phyloP scores from a whole-genome alignment of 2,113 vertebrate species.

The Oreotragus oreotragus region DNA sequence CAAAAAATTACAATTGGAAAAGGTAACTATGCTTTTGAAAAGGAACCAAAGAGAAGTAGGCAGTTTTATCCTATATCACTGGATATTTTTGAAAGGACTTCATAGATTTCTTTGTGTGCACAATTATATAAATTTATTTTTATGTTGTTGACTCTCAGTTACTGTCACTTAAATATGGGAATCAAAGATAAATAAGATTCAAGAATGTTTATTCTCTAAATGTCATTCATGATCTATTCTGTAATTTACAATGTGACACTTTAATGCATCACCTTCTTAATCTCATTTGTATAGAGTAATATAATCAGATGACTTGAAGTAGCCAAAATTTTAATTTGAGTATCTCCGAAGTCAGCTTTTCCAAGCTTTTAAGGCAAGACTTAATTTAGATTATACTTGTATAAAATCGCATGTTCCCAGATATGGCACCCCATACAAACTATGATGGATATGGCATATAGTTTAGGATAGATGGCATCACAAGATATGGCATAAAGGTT shows the following conservation, averaged over 20 bases:
- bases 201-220: not conserved
- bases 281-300: not conserved
- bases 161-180: not conserved
- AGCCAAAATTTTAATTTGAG: not conserved
- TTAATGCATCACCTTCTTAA: not conserved
- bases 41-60: not conserved
- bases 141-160: not conserved
- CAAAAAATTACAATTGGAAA: not conserved
- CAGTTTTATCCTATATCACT: not conserved
- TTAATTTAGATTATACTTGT: not conserved
- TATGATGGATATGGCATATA: not conserved
- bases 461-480: not conserved
- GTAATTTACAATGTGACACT: not conserved
- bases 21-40: conserved; percentile 19
- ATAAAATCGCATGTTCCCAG: not conserved
- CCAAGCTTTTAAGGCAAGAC: not conserved
- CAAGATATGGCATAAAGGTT: not conserved
- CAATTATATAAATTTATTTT: not conserved
- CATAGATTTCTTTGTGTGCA: not conserved
- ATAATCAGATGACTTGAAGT: not conserved
- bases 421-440: not conserved
- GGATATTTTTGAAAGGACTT: not conserved
- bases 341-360: not conserved
- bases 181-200: not conserved
- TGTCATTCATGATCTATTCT: not conserved